Percentiles rank a stretch among this genome's conserved stretches.
phyloP scores from a whole-genome alignment of 2,888 invertebrate species.

The Achlya flavicornis region DNA sequence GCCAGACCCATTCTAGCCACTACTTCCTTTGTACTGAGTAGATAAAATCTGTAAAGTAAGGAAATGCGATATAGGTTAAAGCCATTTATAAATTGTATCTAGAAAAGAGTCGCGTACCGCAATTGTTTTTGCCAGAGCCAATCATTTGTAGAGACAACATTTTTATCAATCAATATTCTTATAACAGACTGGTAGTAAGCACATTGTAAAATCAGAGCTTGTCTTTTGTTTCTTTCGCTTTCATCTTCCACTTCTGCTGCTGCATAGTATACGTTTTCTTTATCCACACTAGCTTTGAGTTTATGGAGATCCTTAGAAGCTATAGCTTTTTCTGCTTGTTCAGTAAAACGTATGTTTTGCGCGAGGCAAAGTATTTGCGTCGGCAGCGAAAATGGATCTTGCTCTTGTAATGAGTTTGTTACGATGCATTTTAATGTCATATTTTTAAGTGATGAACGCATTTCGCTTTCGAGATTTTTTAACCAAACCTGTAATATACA shows the following conservation, averaged over 20 bases:
- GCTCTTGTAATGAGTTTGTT: conserved; percentile 74
- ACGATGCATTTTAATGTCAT: conserved; percentile 84
- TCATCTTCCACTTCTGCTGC: conserved; percentile 80
- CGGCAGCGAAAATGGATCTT: conserved; percentile 84
- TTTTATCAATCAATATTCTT: conserved; percentile 88
- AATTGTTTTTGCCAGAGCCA: conserved; percentile 99
- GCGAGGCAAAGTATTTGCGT: conserved; percentile 92
- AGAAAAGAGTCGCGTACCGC: conserved; percentile 75
- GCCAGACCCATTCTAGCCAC: conserved; percentile 96
- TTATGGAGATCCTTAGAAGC: conserved; percentile 85
- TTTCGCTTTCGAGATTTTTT: conserved; percentile 90
- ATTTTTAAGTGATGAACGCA: conserved; percentile 87
- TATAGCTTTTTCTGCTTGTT: conserved; percentile 92
- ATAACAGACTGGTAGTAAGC: conserved; percentile 95
- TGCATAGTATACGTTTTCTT: conserved; percentile 78
- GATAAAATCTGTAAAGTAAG: conserved; percentile 86
- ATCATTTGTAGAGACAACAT: conserved; percentile 86
- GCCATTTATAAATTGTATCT: conserved; percentile 5
- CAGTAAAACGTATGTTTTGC: conserved; percentile 93
- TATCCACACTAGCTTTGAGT: conserved; percentile 76
- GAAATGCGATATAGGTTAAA: not conserved
- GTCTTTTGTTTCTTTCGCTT: conserved; percentile 92
- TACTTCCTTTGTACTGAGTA: conserved; percentile 84
- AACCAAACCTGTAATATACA: conserved; percentile 86
- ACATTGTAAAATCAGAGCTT: conserved; percentile 95